These are phyloP conservation scores for Andrena praecox DNA, from an alignment of 2,888 invertebrate genomes.

Conservation along the genomic window DNA sequence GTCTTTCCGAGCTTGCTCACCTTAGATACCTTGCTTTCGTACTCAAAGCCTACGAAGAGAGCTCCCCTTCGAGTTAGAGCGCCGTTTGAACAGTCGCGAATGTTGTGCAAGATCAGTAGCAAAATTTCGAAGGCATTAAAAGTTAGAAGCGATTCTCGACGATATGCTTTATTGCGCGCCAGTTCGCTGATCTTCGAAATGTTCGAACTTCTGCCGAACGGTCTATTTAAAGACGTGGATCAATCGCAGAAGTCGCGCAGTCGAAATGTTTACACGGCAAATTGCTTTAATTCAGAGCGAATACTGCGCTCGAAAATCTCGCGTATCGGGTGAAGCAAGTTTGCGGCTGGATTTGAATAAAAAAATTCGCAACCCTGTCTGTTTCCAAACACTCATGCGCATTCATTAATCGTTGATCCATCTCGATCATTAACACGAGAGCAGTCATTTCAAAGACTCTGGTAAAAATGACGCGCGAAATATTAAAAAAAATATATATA, in stretches of 20 bases:
- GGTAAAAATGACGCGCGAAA: background rate
- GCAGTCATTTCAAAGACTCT: background rate
- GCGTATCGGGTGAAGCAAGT: too few species aligned
- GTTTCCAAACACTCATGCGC: background rate
- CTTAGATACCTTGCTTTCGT: too few species aligned
- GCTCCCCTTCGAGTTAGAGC: too few species aligned
- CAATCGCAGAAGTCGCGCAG: conserved; percentile 31
- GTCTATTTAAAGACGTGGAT: conserved; percentile 69
- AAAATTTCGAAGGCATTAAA: too few species aligned
- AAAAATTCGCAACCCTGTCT: too few species aligned
- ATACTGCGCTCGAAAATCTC: too few species aligned
- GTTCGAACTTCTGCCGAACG: conserved; percentile 57
- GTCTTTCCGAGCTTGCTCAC: too few species aligned
- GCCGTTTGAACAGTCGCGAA: too few species aligned
- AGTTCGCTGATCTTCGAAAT: conserved; percentile 46
- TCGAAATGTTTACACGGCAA: background rate
- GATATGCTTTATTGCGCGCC: background rate
- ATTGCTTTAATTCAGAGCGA: background rate
- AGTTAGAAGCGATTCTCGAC: background rate
- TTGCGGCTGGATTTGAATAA: too few species aligned
- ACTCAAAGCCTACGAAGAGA: too few species aligned
- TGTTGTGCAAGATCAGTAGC: too few species aligned
- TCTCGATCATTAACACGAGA: background rate
- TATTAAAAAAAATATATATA: background rate
- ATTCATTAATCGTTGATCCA: background rate